A percentile compares a stretch with the other conserved stretches of the same genome.
Evolutionary conservation across 2,797 vertebrate genomes (phyloP).

Genomic region (Serranus cabrilla): DNA sequence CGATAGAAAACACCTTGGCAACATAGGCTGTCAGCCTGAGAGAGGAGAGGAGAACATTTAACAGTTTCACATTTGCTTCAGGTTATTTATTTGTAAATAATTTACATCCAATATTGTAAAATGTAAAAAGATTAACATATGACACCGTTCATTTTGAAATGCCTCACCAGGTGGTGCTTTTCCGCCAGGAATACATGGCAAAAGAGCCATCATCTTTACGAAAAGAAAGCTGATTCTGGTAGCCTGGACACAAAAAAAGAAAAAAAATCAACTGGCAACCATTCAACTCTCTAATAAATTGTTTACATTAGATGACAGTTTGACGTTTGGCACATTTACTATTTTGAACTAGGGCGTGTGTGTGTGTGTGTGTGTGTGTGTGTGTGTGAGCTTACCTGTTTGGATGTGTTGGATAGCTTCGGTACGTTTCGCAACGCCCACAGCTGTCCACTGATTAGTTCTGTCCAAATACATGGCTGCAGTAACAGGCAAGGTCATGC

Average conservation of each 20-base stretch:
- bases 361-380: too few relatives aligned
- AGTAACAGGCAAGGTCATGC: constrained; percentile 89
- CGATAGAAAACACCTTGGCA: constrained; percentile 89
- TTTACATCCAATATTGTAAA: background rate
- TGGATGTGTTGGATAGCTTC: constrained; percentile 84
- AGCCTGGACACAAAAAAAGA: constrained; percentile 79
- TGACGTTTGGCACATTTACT: too few relatives aligned
- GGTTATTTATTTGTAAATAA: background rate
- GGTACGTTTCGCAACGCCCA: constrained; percentile 78
- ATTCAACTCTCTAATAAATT: background rate
- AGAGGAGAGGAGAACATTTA: background rate
- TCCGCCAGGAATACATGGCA: fast-evolving
- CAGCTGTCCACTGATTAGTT: constrained; percentile 88
- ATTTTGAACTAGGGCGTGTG: too few relatives aligned
- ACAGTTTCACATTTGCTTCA: background rate
- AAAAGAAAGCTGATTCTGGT: constrained; percentile 79
- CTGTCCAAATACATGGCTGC: constrained; percentile 90
- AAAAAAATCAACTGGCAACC: background rate
- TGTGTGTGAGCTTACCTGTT: constrained; percentile 77
- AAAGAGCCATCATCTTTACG: constrained; percentile 83
- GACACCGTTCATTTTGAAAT: background rate
- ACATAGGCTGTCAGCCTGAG: constrained; percentile 92
- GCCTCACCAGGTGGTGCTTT: constrained; percentile 89
- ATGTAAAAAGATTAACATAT: too few relatives aligned
- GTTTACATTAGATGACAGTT: background rate